These are phyloP conservation scores for Malthinus seriepunctatus DNA, from an alignment of 2,888 invertebrate species.

Conservation along the genomic window DNA sequence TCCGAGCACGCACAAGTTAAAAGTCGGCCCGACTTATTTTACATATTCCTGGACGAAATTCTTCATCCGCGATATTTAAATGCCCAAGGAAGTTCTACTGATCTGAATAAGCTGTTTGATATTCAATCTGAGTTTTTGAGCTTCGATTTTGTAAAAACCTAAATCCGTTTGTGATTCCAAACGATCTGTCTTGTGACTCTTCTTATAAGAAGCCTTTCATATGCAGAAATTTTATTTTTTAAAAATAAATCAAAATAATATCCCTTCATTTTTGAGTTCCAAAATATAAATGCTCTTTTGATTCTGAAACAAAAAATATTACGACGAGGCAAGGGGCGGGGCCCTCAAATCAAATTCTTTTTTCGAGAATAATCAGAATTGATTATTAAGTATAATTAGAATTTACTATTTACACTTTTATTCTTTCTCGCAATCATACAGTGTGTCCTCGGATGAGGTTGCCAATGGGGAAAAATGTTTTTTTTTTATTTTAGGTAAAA, in stretches of 20 bases:
- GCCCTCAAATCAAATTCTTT: no score
- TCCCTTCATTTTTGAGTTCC: background rate
- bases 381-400: no score
- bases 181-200: conserved; percentile 20
- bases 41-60: conserved; percentile 40
- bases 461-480: no score
- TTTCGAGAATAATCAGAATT: no score
- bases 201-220: conserved; percentile 2
- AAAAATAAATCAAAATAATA: background rate
- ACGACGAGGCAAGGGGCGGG: no score
- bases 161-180: conserved; percentile 24
- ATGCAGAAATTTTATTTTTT: conserved; percentile 3
- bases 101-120: conserved; percentile 44
- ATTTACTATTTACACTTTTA: no score
- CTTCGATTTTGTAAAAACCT: conserved; percentile 41
- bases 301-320: background rate
- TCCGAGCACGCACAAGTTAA: conserved; percentile 35
- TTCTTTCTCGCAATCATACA: no score
- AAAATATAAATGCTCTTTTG: background rate
- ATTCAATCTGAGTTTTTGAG: conserved; percentile 40
- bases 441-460: no score
- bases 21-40: conserved; percentile 39
- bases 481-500: no score
- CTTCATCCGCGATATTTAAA: conserved; percentile 40
- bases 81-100: conserved; percentile 33